phyloP scores from a whole-genome alignment of 2,113 vertebrate genomes.

The Euleptes europaea region DNA sequence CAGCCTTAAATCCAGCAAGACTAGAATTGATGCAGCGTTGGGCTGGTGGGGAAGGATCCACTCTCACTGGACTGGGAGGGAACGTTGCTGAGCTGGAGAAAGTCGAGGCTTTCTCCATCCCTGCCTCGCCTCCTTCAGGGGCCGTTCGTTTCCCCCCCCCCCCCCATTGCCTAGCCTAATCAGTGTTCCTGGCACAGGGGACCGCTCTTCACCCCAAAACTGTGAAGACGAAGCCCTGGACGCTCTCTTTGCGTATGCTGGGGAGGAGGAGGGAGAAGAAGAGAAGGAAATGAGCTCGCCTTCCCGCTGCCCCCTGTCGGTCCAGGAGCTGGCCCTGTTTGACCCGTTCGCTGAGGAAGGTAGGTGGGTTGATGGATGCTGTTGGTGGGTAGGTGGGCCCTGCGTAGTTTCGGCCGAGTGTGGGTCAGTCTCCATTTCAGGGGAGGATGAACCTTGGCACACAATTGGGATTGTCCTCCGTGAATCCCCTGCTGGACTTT shows the following conservation, averaged over 20 bases:
- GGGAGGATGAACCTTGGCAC: too few species aligned
- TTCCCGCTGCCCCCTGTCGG: slow-evolving; percentile 68
- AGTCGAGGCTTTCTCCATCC: too few species aligned
- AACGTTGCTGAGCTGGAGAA: too few species aligned
- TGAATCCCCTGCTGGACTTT: too few species aligned
- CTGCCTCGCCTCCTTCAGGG: too few species aligned
- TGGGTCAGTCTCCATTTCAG: neutral
- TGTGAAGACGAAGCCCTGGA: slow-evolving; percentile 71
- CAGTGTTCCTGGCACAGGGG: slow-evolving; percentile 44
- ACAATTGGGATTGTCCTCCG: too few species aligned
- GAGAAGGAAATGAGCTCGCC: slow-evolving; percentile 17
- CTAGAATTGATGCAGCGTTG: too few species aligned
- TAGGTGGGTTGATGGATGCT: slow-evolving; percentile 30
- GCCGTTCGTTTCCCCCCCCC: too few species aligned
- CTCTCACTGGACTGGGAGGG: too few species aligned
- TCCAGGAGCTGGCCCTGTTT: slow-evolving; percentile 85
- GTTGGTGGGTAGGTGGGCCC: too few species aligned
- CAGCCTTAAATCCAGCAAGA: too few species aligned
- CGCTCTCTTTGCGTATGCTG: slow-evolving; percentile 72
- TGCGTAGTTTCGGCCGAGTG: neutral
- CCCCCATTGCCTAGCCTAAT: neutral
- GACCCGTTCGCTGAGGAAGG: slow-evolving; percentile 89
- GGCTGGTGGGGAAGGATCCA: too few species aligned
- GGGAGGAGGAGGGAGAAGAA: slow-evolving; percentile 60
- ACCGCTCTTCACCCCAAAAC: slow-evolving; percentile 73